A percentile compares a stretch with the other conserved stretches of the same genome.
Conservation (phyloP, 2,888 invertebrate genomes). For the Agonum fuliginosum region DNA sequence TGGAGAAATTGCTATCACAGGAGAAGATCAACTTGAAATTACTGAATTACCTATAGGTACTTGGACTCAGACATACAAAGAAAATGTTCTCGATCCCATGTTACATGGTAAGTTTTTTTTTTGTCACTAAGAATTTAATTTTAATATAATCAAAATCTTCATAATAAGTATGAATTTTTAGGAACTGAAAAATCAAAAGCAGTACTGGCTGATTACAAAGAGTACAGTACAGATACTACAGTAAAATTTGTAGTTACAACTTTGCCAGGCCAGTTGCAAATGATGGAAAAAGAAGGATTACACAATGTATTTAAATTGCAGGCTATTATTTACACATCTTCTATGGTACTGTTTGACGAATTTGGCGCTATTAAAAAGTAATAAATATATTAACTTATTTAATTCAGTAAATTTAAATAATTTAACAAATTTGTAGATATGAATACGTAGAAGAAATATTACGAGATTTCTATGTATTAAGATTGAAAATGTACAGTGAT, state of each 20-base stretch:
- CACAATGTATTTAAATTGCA: conserved; percentile 97
- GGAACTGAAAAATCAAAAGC: conserved; percentile 80
- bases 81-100: conserved; percentile 92
- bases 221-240: conserved; percentile 96
- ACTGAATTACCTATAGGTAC: conserved; percentile 94
- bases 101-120: conserved; percentile 77
- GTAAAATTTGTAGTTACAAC: conserved; percentile 92
- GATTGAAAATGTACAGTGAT: conserved; percentile 86
- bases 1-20: conserved; percentile 90
- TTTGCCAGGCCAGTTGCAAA: conserved; percentile 82
- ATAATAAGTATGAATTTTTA: conserved; percentile 60
- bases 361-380: conserved; percentile 79
- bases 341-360: conserved; percentile 89
- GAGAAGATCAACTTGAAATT: conserved; percentile 91
- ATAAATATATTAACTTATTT: conserved; percentile 64
- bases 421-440: conserved; percentile 75
- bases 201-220: conserved; percentile 84
- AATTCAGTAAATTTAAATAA: too few relatives aligned
- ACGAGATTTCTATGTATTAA: conserved; percentile 86
- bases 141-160: too few relatives aligned
- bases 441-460: conserved; percentile 87
- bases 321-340: conserved; percentile 82
- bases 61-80: conserved; percentile 98
- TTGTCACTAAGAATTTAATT: too few relatives aligned
- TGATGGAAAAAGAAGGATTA: conserved; percentile 87